Base-by-base conservation (phyloP, 2,113 vertebrate species). In the Telmatochromis sp. region DNA sequence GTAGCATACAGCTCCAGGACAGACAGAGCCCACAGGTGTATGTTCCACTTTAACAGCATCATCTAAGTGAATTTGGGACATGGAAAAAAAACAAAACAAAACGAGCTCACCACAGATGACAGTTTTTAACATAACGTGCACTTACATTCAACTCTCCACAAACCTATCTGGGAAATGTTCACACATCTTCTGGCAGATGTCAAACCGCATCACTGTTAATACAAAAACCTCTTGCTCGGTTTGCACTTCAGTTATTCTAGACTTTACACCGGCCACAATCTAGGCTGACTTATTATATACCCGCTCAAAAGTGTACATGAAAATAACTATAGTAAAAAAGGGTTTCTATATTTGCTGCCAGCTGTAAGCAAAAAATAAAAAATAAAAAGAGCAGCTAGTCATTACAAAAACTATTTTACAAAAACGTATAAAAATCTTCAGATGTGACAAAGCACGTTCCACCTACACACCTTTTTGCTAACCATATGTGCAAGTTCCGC, bases 1-100 rank as follows among this genome's bases (percentile, higher is more conserved):
- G 94, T 89, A 95, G 93, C 94, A 93, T 90, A 94, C 94, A 91
- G 90, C 95, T 94, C 86, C 42, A 88, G 92, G 93, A 95, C 93
- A 90, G 83, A 87, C 68, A 90, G 93, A 89, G 92, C 87, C 91
- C 87, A 92, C 93, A 95, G 93, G 91, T 92, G 93, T 92, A 89
- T 89, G 92, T 88, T 93, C 90, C 89, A 90, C 93, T 95, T 94
- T 84, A 88, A 95, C 93, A 94, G 93, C 91, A 91, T 90, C 84
- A 92, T 92, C 84, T 40, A 86, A 91, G 84, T 94, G 91, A 94
- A 91, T 93, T 89, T 63, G 88, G 93, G 92, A 94, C 92, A 92
- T 63, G 42, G 31, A 5, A 7, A 21, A 63, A 78, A 21, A 31
- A 53, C n/a, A n/a, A 70, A 11, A 7, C 6, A 58, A 75, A 89